Base-by-base conservation (phyloP, 2,797 vertebrate genomes). In the Gorsachius magnificus region DNA sequence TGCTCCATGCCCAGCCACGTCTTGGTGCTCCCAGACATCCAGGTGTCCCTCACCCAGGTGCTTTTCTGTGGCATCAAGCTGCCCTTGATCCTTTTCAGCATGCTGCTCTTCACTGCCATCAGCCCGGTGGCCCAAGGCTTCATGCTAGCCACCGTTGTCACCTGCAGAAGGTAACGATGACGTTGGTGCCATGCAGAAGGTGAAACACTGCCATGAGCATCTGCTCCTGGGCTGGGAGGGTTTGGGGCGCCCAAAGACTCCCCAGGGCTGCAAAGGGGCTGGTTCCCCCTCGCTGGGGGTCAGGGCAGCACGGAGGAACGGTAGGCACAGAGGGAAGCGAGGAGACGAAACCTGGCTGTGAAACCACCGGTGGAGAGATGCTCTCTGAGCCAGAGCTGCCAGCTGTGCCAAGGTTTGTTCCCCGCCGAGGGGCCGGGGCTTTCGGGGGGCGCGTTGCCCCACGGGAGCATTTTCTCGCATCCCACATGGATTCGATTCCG, bases 301-400 rank as follows among this genome's bases (percentile, higher is more conserved):
- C 7, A 28, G 13, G 22, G 36, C 51, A 76, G 35, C 50, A 11
- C 0, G 3, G 41, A 25, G 31, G 91, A 26, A 9, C n/a, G 41
- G 53, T 91, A 66, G 68, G 80, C 24, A 26, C 4, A 29, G 51
- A 96, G 43, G 81, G 95, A 7, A 31, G 82, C 0, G 2, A 91
- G 91, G 74, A 95, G 93, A 48, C 87, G 81, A 33, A 95, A 97
- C 21, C 85, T 76, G 45, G 72, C 95, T 2, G 57, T 26, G 68
- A 96, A 96, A 76, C 91, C 66, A 1, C 70, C 87, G 81, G 95
- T 91, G 80, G 94, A 92, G 60, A 87, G 96, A 45, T 69, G 33
- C 28, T 85, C 57, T 50, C 79, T 65, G 57, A 97, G 97, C 60
- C 86, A 53, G 90, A 88, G 60, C 57, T 18, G 46, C 75, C 0